Base-by-base conservation (phyloP, 2,888 invertebrate genomes). In the Brachylomia viminalis region DNA sequence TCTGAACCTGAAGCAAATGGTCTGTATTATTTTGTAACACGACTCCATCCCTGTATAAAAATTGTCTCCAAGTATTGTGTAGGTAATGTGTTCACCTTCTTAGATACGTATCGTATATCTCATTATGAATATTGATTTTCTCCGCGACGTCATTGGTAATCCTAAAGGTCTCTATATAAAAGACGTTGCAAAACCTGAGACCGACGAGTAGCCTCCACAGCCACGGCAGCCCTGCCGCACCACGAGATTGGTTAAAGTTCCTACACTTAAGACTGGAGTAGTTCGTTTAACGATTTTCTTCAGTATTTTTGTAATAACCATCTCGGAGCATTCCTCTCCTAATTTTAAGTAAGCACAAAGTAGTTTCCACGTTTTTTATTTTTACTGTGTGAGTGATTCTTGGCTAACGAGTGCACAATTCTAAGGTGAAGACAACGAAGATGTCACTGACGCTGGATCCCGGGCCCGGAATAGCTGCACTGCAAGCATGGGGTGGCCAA, bases 201-300 rank as follows among this genome's bases (percentile, higher is more conserved):
- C 85, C 87, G 86, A 75, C 91, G 96, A 96, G 96, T 96, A 95
- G 94, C 94, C 95, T 95, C 95, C 95, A 91, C 93, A 92, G 91
- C 93, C 93, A 93, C 90, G 94, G 93, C 94, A 90, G 85, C 87
- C 94, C 93, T 90, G 91, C 93, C 92, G 91, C 92, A 84, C 80
- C 86, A 88, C 91, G 95, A 92, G 96, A 93, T 93, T 90, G 96
- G 96, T 95, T 95, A 93, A 90, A 91, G 84, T 89, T 6, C 38
- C 38, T 38, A 93, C 90, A 92, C 90, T 93, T 91, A 95, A 96
- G 95, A 95, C 97, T 96, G 97, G 94, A 97, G 97, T 97, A 97
- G 97, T 96, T 97, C 97, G 96, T 94, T 86, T 85, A 91, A 88
- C 96, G 97, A 96, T 97, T 97, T 97, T 96, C 97, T 96, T 96